Percentiles rank a stretch among this genome's conserved stretches.
Conservation (phyloP, 2,113 vertebrate species). For the Corythornis madagascariensis region DNA sequence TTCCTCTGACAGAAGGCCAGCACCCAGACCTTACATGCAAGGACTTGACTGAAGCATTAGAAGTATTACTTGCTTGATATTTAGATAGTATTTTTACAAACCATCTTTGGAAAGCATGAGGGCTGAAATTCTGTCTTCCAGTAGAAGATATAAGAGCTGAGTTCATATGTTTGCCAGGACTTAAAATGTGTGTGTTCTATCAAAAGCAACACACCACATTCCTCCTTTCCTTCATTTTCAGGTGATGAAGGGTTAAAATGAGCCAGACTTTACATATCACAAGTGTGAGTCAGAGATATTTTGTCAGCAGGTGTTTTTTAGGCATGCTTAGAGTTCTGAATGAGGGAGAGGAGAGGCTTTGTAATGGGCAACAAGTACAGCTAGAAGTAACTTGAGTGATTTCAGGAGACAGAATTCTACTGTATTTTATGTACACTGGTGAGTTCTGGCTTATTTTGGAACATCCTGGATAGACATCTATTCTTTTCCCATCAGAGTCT, state of each 20-base stretch:
- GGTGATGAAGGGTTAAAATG: not conserved
- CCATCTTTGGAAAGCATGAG: not conserved
- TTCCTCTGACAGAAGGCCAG: not conserved
- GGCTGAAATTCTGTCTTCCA: not conserved
- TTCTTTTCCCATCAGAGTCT: conserved; percentile 78
- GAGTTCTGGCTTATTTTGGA: not conserved
- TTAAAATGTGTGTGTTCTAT: not conserved
- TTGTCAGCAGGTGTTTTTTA: not conserved
- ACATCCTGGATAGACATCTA: not conserved
- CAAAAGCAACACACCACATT: not conserved
- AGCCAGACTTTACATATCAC: not conserved
- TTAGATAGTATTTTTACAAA: not conserved
- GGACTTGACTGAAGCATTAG: not conserved
- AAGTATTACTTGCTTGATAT: not conserved
- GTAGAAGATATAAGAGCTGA: not conserved
- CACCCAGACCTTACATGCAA: not conserved
- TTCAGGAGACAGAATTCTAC: not conserved
- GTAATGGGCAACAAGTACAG: not conserved
- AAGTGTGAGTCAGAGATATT: not conserved
- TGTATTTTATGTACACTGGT: not conserved
- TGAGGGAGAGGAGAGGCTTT: not conserved
- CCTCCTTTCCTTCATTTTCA: not conserved
- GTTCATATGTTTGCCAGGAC: not conserved
- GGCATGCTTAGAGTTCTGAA: not conserved
- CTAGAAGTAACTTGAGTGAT: not conserved